Evolutionary conservation across 2,888 invertebrate species (phyloP).

Genomic region (Meloe dianella): DNA sequence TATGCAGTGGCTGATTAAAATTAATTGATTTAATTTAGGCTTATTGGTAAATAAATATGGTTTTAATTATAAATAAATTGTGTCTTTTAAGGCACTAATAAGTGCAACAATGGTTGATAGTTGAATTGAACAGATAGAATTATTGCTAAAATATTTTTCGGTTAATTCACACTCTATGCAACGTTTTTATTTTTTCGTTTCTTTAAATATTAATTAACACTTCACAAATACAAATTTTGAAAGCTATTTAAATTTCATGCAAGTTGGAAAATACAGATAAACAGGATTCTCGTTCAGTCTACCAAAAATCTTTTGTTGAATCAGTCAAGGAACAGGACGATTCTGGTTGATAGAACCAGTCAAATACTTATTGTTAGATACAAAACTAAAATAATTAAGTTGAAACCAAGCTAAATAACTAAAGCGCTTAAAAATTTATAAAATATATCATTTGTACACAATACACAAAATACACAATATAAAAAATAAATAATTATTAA

Average conservation of each 20-base stretch:
- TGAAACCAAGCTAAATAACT: neutral
- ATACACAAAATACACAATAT: constrained; percentile 19
- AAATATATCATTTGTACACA: constrained; percentile 20
- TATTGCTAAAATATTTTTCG: constrained; percentile 25
- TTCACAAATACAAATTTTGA: constrained; percentile 13
- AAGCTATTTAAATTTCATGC: constrained; percentile 20
- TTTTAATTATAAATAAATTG: constrained; percentile 21
- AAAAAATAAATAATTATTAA: constrained; percentile 23
- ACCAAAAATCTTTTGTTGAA: constrained; percentile 22
- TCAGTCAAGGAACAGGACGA: constrained; percentile 34
- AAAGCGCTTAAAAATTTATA: constrained; percentile 19
- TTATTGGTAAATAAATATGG: constrained; percentile 6
- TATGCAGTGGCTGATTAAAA: constrained; percentile 12
- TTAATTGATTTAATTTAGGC: constrained; percentile 10
- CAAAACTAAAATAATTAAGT: constrained; percentile 5
- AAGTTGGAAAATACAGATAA: constrained; percentile 23
- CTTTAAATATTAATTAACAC: constrained; percentile 10
- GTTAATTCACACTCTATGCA: constrained; percentile 10
- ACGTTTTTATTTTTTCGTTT: constrained; percentile 8
- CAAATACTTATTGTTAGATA: no score
- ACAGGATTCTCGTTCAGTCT: constrained; percentile 28
- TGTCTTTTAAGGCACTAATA: constrained; percentile 39
- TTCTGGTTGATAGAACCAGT: no score
- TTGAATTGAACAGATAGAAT: constrained; percentile 32
- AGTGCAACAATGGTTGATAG: constrained; percentile 44